Conservation (phyloP, 2,797 vertebrate genomes). For the Tragelaphus eurycerus region DNA sequence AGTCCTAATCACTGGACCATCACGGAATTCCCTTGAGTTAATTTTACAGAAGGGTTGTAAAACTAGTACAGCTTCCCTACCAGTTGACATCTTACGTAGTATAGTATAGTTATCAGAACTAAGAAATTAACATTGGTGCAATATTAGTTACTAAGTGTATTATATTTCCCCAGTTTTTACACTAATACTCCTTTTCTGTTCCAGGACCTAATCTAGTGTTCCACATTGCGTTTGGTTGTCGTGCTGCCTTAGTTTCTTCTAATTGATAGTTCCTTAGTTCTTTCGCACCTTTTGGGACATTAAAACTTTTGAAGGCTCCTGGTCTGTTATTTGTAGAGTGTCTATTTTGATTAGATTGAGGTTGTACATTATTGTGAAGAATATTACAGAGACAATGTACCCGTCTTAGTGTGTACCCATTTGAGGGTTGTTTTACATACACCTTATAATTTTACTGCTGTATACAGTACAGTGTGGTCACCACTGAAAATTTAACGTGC, state of each 20-base stretch:
- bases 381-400: background rate
- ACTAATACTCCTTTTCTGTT: background rate
- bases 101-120: background rate
- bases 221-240: background rate
- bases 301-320: background rate
- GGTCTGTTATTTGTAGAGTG: background rate
- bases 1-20: background rate
- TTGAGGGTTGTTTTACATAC: background rate
- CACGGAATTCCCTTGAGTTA: background rate
- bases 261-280: background rate
- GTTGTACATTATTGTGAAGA: background rate
- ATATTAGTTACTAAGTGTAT: background rate
- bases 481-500: background rate
- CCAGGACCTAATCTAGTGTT: background rate
- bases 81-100: background rate
- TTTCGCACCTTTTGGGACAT: background rate
- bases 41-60: background rate
- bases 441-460: background rate
- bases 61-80: background rate
- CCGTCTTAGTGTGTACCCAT: background rate
- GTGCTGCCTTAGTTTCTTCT: background rate
- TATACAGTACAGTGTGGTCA: background rate
- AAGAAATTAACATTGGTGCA: background rate
- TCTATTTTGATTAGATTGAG: background rate
- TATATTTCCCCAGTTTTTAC: background rate